Base-by-base conservation (phyloP, 1,140 invertebrate species). In the Hormaphis cornu region DNA sequence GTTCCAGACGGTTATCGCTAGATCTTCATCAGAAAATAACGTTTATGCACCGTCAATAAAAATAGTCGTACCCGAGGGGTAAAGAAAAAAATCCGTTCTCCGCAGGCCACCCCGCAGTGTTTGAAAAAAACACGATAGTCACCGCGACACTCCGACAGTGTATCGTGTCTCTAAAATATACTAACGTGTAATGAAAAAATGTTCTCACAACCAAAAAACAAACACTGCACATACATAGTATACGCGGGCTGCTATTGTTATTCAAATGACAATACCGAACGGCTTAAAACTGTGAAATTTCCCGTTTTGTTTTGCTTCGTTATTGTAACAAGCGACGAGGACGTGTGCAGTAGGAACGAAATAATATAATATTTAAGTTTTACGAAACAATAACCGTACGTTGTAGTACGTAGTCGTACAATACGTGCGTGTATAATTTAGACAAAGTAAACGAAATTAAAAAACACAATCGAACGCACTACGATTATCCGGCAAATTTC, bases 71-170 rank as follows among this genome's bases (percentile, higher is more conserved):
- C 12, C n/a, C n/a, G n/a, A 12, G 61, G 40, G 18, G 44, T 37
- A 24, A 50, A 50, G 33, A 63, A 35, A 20, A 10, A 30, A 26
- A 22, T 1, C 40, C 30, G 18, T 63, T 1, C 30, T 26, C n/a
- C 6, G n/a, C n/a, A n/a, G 14, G 61, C 61, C 61, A 48, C 61
- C 61, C 61, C 28, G 28, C 61, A 7, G 44, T 50, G 44, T 46
- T 66, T n/a, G 10, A 63, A 61, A n/a, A n/a, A n/a, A n/a, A 63
- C 22, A 24, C 24, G 16, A 46, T 63, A 46, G 40, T 58, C 54
- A 37, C n/a, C n/a, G n/a, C n/a, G n/a, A n/a, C n/a, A n/a, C n/a
- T n/a, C n/a, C 18, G 33, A 22, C 54, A 10, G 35, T 58, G 18
- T 26, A 24, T 26, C 20, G 30, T 30, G 28, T 14, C n/a, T 35